Percentiles rank a stretch among this genome's conserved stretches.
Conservation (phyloP, 2,113 vertebrate genomes). For the Podarcis cretensis region DNA sequence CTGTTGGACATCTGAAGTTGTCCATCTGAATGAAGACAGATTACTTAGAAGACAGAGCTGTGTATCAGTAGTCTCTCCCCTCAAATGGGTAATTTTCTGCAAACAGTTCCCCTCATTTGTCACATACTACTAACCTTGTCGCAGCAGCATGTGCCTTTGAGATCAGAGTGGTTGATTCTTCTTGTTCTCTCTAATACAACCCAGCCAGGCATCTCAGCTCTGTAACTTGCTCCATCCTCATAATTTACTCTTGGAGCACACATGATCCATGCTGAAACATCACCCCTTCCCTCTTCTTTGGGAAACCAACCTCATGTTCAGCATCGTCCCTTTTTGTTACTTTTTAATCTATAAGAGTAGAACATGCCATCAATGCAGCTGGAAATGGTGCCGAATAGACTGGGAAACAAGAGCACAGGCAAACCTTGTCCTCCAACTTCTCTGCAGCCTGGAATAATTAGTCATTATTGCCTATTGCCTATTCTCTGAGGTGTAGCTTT, state of each 20-base stretch:
- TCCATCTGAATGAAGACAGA: too few relatives aligned
- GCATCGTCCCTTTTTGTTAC: background rate
- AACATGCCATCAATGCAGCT: background rate
- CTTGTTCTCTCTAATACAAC: background rate
- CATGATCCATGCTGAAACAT: background rate
- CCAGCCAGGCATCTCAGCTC: background rate
- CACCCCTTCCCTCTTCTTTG: background rate
- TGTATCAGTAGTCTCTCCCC: background rate
- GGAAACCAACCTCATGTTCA: background rate
- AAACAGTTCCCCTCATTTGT: background rate
- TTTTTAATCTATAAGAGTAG: background rate
- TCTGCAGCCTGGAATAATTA: background rate
- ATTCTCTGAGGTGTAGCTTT: background rate
- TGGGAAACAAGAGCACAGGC: background rate
- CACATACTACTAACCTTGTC: background rate
- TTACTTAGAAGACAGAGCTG: background rate
- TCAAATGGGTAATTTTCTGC: background rate
- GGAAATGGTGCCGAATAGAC: background rate
- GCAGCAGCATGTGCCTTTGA: background rate
- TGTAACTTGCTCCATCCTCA: background rate
- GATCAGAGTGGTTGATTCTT: background rate
- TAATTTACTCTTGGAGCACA: background rate
- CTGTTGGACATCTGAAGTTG: background rate
- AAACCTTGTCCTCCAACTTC: too few relatives aligned
- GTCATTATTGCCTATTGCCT: background rate